Percentiles rank a stretch among this genome's conserved stretches.
Evolutionary conservation across 2,888 invertebrate genomes (phyloP).

Genomic region (Xestia sexstrigata): DNA sequence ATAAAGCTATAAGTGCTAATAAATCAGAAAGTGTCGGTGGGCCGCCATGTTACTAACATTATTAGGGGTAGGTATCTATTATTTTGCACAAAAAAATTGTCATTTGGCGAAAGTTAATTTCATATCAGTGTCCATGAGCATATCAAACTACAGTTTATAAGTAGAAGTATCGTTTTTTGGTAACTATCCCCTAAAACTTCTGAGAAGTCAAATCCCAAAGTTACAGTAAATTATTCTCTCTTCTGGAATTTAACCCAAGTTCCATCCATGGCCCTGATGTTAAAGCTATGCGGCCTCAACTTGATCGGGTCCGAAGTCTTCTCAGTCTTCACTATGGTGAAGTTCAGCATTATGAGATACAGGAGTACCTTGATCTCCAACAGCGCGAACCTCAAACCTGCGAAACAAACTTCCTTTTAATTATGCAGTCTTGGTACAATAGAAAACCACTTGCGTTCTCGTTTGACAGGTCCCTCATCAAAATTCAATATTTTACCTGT

Average conservation of each 20-base stretch:
- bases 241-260: conserved; percentile 41
- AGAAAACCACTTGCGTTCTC: background rate
- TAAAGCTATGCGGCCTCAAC: conserved; percentile 72
- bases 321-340: conserved; percentile 76
- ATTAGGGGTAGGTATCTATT: background rate
- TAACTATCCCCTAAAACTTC: no score
- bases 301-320: conserved; percentile 82
- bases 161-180: background rate
- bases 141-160: background rate
- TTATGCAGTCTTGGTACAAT: background rate
- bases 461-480: background rate
- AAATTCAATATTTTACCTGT: background rate
- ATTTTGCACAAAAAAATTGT: no score
- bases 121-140: background rate
- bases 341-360: conserved; percentile 78
- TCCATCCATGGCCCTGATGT: conserved; percentile 62
- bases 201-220: background rate
- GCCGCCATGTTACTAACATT: no score
- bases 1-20: background rate
- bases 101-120: background rate
- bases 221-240: conserved; percentile 8
- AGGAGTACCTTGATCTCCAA: conserved; percentile 82
- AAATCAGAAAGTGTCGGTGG: no score
- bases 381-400: conserved; percentile 84
- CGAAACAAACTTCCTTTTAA: background rate